A percentile compares a stretch with the other conserved stretches of the same genome.
Evolutionary conservation across 2,888 invertebrate genomes (phyloP).

Genomic region (Eumerus sabulonum): DNA sequence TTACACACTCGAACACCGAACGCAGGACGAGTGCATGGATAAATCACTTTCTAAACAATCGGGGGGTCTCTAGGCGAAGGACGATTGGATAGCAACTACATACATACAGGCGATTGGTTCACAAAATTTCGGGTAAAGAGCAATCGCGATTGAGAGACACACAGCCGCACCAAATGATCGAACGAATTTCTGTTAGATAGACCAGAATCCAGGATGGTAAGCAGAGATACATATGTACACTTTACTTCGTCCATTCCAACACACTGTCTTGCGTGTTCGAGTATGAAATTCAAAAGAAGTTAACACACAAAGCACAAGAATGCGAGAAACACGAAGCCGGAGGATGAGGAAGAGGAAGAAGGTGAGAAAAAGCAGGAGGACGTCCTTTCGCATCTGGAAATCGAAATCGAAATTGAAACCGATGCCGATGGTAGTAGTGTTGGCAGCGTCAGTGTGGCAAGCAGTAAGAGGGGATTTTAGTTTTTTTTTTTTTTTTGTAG

Average conservation of each 20-base stretch:
- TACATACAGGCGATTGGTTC: conserved; percentile 50
- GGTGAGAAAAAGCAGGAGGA: conserved; percentile 12
- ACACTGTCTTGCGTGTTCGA: conserved; percentile 30
- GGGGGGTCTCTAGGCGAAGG: conserved; percentile 30
- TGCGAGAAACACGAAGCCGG: conserved; percentile 9
- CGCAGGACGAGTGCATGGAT: neutral
- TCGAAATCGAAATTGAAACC: conserved; percentile 53
- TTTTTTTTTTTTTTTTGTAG: conserved; percentile 29
- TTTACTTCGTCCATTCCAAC: too few relatives aligned
- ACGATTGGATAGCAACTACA: conserved; percentile 38
- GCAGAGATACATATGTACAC: too few relatives aligned
- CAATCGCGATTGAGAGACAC: conserved; percentile 32
- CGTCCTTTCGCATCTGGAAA: conserved; percentile 59
- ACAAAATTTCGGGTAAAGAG: conserved; percentile 39
- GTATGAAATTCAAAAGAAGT: conserved; percentile 56
- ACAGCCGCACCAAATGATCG: conserved; percentile 6
- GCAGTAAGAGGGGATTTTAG: conserved; percentile 13
- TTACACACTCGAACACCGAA: neutral
- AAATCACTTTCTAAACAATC: neutral
- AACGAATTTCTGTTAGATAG: conserved; percentile 34
- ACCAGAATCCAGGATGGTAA: conserved; percentile 12
- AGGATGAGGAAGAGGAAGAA: too few relatives aligned
- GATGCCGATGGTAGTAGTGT: conserved; percentile 22
- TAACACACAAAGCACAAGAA: conserved; percentile 47
- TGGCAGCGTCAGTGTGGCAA: neutral